phyloP scores from a whole-genome alignment of 2,888 invertebrate genomes.

The Tuberolachnus salignus region DNA sequence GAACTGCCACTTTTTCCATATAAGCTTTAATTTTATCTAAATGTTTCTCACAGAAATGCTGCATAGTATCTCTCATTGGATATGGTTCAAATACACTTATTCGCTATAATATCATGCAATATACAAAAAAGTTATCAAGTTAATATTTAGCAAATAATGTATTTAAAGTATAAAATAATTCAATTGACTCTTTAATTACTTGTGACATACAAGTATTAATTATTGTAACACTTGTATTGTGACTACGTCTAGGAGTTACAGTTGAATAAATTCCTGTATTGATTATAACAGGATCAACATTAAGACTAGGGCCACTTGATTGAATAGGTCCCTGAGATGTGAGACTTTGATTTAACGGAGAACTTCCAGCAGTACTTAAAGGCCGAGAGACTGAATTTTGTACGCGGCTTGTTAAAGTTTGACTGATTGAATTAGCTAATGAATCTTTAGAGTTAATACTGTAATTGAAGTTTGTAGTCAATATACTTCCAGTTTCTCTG shows the following conservation, averaged over 20 bases:
- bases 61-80: conserved; percentile 89
- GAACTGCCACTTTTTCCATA: conserved; percentile 83
- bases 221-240: conserved; percentile 78
- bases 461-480: conserved; percentile 39
- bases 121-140: not conserved
- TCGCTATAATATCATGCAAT: conserved; percentile 65
- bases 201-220: conserved; percentile 66
- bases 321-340: conserved; percentile 58
- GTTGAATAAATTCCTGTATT: conserved; percentile 42
- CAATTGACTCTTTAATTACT: conserved; percentile 56
- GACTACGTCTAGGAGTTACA: conserved; percentile 57
- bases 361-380: conserved; percentile 59
- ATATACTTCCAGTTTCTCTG: conserved; percentile 35
- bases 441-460: conserved; percentile 53
- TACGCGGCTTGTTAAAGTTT: conserved; percentile 39
- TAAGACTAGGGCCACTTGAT: conserved; percentile 51
- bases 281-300: conserved; percentile 30
- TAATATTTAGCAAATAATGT: not conserved
- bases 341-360: conserved; percentile 60
- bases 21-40: conserved; percentile 88
- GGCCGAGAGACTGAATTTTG: conserved; percentile 53
- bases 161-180: too few relatives aligned
- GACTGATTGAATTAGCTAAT: conserved; percentile 42
- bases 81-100: conserved; percentile 89
- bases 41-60: conserved; percentile 95